These are phyloP conservation scores for Spinus olivaceus DNA, from an alignment of 2,797 vertebrate genomes.

Conservation along the genomic window DNA sequence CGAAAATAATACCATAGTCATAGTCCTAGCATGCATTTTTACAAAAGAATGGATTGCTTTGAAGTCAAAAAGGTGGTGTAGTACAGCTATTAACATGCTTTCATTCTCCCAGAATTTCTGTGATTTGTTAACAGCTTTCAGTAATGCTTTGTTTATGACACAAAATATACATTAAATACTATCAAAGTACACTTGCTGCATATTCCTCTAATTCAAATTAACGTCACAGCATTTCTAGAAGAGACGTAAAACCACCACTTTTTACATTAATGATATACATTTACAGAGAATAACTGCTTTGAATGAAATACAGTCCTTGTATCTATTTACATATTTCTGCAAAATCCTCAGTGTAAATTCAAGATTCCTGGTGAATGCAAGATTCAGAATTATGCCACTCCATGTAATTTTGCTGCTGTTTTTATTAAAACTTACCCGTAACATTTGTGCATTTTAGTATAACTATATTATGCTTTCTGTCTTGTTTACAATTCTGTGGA, in stretches of 20 bases:
- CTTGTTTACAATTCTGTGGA: conserved; percentile 36
- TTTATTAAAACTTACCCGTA: conserved; percentile 72
- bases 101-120: neutral
- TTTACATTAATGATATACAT: conserved; percentile 53
- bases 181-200: conserved; percentile 34
- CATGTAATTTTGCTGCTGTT: neutral
- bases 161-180: conserved; percentile 11
- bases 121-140: conserved; percentile 12
- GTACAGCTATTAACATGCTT: conserved; percentile 20
- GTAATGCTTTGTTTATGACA: conserved; percentile 22
- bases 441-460: conserved; percentile 42
- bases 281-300: conserved; percentile 35
- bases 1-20: neutral
- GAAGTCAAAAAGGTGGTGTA: conserved; percentile 20
- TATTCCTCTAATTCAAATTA: conserved; percentile 6
- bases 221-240: conserved; percentile 7
- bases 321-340: conserved; percentile 47
- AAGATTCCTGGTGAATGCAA: conserved; percentile 31
- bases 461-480: neutral
- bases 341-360: conserved; percentile 37
- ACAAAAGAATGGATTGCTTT: conserved; percentile 41
- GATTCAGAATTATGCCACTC: conserved; percentile 14
- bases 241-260: neutral
- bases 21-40: conserved; percentile 10
- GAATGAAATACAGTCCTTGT: conserved; percentile 38